Base-by-base conservation (phyloP, 1,140 invertebrate species). In the Melipona quadrifasciata region DNA sequence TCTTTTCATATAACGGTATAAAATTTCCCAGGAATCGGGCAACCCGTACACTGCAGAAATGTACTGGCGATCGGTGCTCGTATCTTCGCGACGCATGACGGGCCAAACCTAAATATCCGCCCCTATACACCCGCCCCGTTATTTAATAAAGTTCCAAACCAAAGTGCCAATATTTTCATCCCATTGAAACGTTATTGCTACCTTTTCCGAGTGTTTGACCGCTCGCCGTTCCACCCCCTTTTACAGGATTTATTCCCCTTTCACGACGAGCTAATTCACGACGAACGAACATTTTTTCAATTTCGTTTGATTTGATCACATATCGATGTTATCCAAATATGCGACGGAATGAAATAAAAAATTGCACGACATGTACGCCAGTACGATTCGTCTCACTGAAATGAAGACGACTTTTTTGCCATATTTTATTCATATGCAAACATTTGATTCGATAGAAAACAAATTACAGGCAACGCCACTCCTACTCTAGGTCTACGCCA, bases 21-120 rank as follows among this genome's bases (percentile, higher is more conserved):
- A 79, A 79, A 79, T 68, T 79, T 12, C 10, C 64, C 64, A n/a
- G 34, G n/a, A 79, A 79, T 79, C 77, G 64, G 11, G 16, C 64
- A 31, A 53, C 47, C 19, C 8, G n/a, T 55, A 61, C 14, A 47
- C 34, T 61, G 16, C 17, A 39, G 24, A 31, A 79, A 68, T 79
- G n/a, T 79, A 79, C 16, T 55, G 76, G 47, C 39, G 17, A 53
- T 53, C 10, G 47, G 19, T 0, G 19, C 39, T 78, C 64, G 39
- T 78, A 78, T 78, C 61, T 78, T 65, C 5, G 21, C 61, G n/a
- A 53, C 21, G 47, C 76, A 27, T 21, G 76, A 67, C 47, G 19
- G 76, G 17, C n/a, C n/a, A 55, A 47, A 67, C 19, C 61, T 65
- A 78, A 78, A 67, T 78, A 78, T 67, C 39, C 19, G 21, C n/a